phyloP scores from a whole-genome alignment of 2,113 vertebrate species.

The Cromileptes altivelis region DNA sequence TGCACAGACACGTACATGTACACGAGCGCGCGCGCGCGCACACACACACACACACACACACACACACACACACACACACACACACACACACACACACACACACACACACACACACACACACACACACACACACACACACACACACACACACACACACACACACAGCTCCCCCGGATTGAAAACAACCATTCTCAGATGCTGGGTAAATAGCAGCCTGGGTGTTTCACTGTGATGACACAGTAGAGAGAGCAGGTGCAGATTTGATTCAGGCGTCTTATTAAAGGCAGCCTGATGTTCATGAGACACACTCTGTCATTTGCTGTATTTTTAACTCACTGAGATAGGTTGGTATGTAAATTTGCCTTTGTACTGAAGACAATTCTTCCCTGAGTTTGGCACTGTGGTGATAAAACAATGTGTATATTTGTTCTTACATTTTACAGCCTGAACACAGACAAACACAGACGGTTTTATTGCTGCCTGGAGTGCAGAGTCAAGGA shows the following conservation, averaged over 20 bases:
- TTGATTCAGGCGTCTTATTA: not conserved
- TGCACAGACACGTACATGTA: conserved; percentile 12
- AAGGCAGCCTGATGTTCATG: not conserved
- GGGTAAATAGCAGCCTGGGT: conserved; percentile 18
- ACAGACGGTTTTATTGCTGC: too few species aligned
- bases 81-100: conserved; percentile 5
- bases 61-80: conserved; percentile 1
- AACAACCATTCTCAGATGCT: not conserved
- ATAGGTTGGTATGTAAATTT: not conserved
- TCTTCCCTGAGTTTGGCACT: not conserved
- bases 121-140: conserved; percentile 10
- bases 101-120: not conserved
- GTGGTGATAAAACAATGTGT: not conserved
- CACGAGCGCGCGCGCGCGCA: too few species aligned
- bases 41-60: conserved; percentile 10
- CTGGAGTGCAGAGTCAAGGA: too few species aligned
- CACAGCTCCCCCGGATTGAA: conserved; percentile 21
- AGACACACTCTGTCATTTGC: not conserved
- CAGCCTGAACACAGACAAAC: too few species aligned
- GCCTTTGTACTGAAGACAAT: not conserved
- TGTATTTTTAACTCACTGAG: not conserved
- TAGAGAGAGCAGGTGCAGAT: conserved; percentile 10
- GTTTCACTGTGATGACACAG: not conserved
- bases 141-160: conserved; percentile 10
- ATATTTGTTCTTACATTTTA: not conserved